These are phyloP conservation scores for Oostethus manadensis DNA, from an alignment of 2,113 vertebrate species.

Conservation along the genomic window DNA sequence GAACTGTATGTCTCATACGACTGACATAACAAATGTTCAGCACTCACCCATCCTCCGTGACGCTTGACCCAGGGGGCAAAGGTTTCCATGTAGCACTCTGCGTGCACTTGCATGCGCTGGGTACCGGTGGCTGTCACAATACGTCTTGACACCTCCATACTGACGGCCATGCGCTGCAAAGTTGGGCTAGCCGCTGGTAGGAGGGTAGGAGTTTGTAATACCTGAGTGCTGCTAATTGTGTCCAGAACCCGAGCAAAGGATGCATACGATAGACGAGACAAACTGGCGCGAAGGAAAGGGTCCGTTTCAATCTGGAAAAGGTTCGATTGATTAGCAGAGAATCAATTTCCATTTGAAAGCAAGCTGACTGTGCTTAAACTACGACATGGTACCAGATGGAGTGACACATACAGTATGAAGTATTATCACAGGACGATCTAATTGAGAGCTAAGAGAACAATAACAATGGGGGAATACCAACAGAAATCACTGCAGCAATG, in stretches of 20 bases:
- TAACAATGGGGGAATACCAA: no score
- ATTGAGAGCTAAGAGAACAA: no score
- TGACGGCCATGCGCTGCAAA: slow-evolving; percentile 62
- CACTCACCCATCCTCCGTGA: slow-evolving; percentile 72
- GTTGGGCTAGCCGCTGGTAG: slow-evolving; percentile 54
- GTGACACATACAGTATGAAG: no score
- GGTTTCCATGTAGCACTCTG: slow-evolving; percentile 70
- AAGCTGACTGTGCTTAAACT: no score
- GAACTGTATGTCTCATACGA: no score
- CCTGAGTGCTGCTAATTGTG: slow-evolving; percentile 32
- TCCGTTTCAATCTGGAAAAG: slow-evolving; percentile 57
- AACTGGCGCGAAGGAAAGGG: slow-evolving; percentile 51
- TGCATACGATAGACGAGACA: slow-evolving; percentile 63
- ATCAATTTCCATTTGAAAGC: no score
- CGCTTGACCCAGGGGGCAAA: slow-evolving; percentile 70
- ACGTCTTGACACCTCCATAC: slow-evolving; percentile 71
- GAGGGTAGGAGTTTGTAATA: not conserved
- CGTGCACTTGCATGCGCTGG: slow-evolving; percentile 61
- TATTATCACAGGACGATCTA: no score
- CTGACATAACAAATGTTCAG: not conserved
- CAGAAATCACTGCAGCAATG: no score
- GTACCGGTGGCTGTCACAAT: slow-evolving; percentile 69
- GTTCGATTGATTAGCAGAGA: not conserved
- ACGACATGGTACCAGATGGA: no score
- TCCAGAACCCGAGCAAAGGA: slow-evolving; percentile 68